Evolutionary conservation across 2,113 vertebrate species (phyloP).

Genomic region (Pteropus alecto): DNA sequence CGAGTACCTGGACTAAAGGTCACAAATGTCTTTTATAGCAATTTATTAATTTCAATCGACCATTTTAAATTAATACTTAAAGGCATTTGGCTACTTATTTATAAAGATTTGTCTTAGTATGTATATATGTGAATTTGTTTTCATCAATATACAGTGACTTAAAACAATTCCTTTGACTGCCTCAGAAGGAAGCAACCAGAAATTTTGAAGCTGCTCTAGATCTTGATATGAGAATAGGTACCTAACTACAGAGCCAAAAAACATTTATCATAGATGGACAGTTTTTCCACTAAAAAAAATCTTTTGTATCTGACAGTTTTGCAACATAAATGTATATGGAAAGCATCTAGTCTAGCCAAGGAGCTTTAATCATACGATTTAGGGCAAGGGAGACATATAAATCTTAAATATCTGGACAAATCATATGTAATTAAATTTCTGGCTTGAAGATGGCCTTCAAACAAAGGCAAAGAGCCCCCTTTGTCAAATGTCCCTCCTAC

Average conservation of each 20-base stretch:
- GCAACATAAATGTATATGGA: neutral
- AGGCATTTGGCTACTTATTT: conserved; percentile 18
- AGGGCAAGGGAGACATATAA: neutral
- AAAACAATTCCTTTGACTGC: neutral
- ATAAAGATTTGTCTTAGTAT: neutral
- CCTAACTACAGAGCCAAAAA: conserved; percentile 27
- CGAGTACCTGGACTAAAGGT: neutral
- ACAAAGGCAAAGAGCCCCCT: neutral
- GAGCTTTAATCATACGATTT: neutral
- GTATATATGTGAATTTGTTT: neutral
- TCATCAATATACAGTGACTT: neutral
- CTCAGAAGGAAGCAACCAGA: neutral
- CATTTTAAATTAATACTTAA: neutral
- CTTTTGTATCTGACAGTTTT: neutral
- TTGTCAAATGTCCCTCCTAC: neutral
- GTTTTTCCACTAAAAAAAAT: neutral
- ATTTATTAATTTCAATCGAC: neutral
- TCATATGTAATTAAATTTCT: conserved; percentile 39
- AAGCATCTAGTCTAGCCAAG: neutral
- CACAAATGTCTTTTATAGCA: neutral
- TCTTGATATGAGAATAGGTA: conserved; percentile 31
- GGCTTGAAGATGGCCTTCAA: neutral
- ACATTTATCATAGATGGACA: neutral
- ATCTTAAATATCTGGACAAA: neutral
- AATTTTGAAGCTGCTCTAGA: neutral